Evolutionary conservation across 23 tunicate genomes (phyloP).

Genomic region (Trididemnum clinides): DNA sequence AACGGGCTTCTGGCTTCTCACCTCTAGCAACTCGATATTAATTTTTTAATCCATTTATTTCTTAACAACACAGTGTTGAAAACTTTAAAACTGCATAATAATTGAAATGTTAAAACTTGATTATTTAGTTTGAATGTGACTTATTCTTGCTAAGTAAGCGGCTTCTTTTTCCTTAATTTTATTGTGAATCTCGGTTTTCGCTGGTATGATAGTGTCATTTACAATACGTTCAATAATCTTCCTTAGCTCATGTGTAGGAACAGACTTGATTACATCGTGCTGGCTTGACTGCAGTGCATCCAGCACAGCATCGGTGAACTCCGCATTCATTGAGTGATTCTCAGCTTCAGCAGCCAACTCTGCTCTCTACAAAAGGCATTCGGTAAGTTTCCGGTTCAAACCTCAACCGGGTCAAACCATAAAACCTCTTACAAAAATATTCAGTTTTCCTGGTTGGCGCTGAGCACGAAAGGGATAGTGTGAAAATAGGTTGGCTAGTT

Average conservation of each 20-base stretch:
- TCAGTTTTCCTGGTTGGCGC: too few species aligned
- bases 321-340: not conserved
- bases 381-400: too few species aligned
- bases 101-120: too few species aligned
- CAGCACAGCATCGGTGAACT: slow-evolving; percentile 63
- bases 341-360: not conserved
- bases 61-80: too few species aligned
- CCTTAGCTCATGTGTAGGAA: slow-evolving; percentile 56
- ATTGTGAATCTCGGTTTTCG: slow-evolving; percentile 55
- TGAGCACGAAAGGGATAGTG: too few species aligned
- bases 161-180: slow-evolving; percentile 77
- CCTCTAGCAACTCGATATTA: too few species aligned
- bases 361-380: not conserved
- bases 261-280: slow-evolving; percentile 39
- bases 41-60: too few species aligned
- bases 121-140: slow-evolving; percentile 64
- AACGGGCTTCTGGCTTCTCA: too few species aligned
- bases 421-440: too few species aligned
- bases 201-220: slow-evolving; percentile 64
- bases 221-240: slow-evolving; percentile 62
- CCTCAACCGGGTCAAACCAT: too few species aligned
- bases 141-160: slow-evolving; percentile 57
- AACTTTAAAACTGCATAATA: too few species aligned
- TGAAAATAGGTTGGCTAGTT: too few species aligned
- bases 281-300: slow-evolving; percentile 57